Evolutionary conservation across 2,888 invertebrate genomes (phyloP).

Genomic region (Pardosa pseudoannulata): DNA sequence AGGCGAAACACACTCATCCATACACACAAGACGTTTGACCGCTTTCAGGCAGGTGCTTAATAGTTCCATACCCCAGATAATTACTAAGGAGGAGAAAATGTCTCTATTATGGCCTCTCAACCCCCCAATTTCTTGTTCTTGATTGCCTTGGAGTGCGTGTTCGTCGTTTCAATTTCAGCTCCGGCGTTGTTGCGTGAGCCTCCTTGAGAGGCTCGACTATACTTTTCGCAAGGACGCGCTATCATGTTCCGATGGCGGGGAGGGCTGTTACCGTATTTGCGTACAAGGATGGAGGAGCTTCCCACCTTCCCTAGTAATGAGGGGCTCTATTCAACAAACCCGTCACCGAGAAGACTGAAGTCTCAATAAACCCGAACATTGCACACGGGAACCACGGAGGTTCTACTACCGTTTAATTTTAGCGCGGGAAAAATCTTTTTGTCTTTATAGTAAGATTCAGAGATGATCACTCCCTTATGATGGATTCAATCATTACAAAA

Average conservation of each 20-base stretch:
- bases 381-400: neutral
- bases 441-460: too few species aligned
- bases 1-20: slow-evolving; percentile 30
- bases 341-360: neutral
- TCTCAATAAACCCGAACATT: slow-evolving; percentile 10
- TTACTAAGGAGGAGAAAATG: slow-evolving; percentile 47
- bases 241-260: slow-evolving; percentile 10
- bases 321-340: slow-evolving; percentile 8
- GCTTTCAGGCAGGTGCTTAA: slow-evolving; percentile 38
- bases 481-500: too few species aligned
- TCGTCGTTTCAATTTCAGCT: slow-evolving; percentile 21
- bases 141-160: slow-evolving; percentile 29
- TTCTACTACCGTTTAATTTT: too few species aligned
- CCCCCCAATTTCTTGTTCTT: slow-evolving; percentile 26
- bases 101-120: slow-evolving; percentile 29
- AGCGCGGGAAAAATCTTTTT: neutral
- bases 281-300: neutral
- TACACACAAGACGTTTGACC: slow-evolving; percentile 29
- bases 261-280: slow-evolving; percentile 1
- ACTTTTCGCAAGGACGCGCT: slow-evolving; percentile 10
- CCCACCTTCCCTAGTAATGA: neutral
- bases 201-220: neutral
- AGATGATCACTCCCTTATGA: too few species aligned
- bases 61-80: slow-evolving; percentile 35
- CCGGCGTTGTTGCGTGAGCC: slow-evolving; percentile 18